Evolutionary conservation across 2,888 invertebrate genomes (phyloP).

Genomic region (Pachymerium ferrugineum): DNA sequence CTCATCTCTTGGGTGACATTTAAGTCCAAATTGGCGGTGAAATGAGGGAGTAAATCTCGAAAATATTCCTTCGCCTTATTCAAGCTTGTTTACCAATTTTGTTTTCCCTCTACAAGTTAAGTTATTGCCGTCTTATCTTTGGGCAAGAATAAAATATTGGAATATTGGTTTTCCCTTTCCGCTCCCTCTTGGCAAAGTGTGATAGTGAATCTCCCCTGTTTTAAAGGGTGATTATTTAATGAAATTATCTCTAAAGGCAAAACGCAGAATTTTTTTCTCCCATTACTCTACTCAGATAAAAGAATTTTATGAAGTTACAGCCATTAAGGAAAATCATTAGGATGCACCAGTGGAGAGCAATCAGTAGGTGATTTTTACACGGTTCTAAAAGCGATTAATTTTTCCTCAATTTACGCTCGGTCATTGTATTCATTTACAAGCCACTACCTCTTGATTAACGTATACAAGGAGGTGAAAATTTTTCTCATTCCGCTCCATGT

Average conservation of each 20-base stretch:
- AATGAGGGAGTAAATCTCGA: slow-evolving; percentile 1
- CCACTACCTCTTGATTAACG: background rate
- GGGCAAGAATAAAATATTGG: background rate
- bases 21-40: slow-evolving; percentile 4
- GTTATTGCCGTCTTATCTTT: background rate
- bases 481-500: background rate
- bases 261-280: background rate
- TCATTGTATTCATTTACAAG: too few species aligned
- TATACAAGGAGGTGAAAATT: background rate
- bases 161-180: slow-evolving; percentile 2
- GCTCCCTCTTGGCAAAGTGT: background rate
- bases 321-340: slow-evolving; percentile 16
- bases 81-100: background rate
- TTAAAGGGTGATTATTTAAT: background rate
- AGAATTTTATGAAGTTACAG: background rate
- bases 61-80: background rate
- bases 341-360: background rate
- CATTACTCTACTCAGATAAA: background rate
- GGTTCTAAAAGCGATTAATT: background rate
- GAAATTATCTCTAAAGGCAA: background rate
- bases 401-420: background rate
- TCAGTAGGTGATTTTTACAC: background rate
- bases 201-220: background rate
- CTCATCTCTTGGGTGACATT: background rate
- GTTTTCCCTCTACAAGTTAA: background rate